Evolutionary conservation across 2,113 vertebrate species (phyloP).

Genomic region (Melanerpes aurifrons): DNA sequence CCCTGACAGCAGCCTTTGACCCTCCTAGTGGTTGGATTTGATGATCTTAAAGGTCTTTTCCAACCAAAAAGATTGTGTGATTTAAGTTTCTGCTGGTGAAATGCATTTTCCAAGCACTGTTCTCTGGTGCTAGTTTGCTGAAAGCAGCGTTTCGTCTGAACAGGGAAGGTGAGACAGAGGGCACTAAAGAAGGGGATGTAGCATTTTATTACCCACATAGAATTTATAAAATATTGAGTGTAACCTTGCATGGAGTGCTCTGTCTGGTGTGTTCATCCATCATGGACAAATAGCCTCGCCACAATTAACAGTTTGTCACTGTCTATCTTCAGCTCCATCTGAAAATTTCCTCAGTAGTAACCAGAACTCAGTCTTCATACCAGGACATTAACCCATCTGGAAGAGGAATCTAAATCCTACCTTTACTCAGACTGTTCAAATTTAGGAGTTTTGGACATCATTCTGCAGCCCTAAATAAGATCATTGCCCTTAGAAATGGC

Average conservation of each 20-base stretch:
- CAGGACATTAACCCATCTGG: neutral
- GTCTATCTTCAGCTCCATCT: neutral
- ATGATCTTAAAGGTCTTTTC: too few species aligned
- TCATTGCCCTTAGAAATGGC: neutral
- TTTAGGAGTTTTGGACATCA: neutral
- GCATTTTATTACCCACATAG: constrained; percentile 7
- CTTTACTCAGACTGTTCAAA: neutral
- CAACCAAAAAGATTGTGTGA: too few species aligned
- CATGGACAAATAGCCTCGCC: neutral
- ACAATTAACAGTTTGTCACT: constrained; percentile 42
- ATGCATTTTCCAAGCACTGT: neutral
- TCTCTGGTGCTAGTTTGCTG: neutral
- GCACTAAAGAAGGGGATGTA: neutral
- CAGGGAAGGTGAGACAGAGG: constrained; percentile 37
- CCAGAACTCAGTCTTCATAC: neutral
- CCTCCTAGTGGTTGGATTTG: neutral
- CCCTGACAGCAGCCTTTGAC: neutral
- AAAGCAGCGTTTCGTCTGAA: neutral
- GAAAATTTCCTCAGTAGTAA: neutral
- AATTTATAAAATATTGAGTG: constrained; percentile 43
- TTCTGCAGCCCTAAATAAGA: neutral
- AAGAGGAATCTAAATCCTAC: neutral
- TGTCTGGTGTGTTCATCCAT: constrained; percentile 14
- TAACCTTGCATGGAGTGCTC: constrained; percentile 12
- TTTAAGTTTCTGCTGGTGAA: neutral